phyloP scores from a whole-genome alignment of 2,113 vertebrate genomes.

The Sceloporus tristichus region DNA sequence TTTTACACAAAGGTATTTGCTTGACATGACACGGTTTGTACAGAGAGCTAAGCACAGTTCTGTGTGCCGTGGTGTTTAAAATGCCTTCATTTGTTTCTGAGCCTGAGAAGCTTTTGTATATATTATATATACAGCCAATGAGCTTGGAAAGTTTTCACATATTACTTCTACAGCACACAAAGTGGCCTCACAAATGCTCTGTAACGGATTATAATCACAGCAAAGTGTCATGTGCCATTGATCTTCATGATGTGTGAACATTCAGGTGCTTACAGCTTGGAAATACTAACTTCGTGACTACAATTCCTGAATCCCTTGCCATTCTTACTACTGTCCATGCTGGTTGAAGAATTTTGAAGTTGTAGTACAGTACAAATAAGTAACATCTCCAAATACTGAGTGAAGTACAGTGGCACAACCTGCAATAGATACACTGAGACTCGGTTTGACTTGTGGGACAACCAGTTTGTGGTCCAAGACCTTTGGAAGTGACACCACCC shows the following conservation, averaged over 20 bases:
- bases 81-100: background rate
- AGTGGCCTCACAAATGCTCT: background rate
- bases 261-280: background rate
- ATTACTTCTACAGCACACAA: background rate
- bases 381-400: too few relatives aligned
- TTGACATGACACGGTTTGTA: background rate
- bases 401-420: too few relatives aligned
- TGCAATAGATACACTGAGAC: too few relatives aligned
- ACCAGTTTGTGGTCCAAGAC: background rate
- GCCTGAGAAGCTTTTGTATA: background rate
- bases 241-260: background rate
- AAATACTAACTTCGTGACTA: too few relatives aligned
- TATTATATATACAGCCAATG: background rate
- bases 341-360: too few relatives aligned
- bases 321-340: too few relatives aligned
- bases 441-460: too few relatives aligned
- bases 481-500: background rate
- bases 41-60: background rate
- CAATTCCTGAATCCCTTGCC: too few relatives aligned
- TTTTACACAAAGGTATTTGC: background rate
- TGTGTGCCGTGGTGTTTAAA: background rate
- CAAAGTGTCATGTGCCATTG: background rate
- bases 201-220: background rate
- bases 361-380: too few relatives aligned
- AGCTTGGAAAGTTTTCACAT: background rate